Evolutionary conservation across 2,797 vertebrate genomes (phyloP), one percentile per base, ranked within the genome.

Genomic region (Pangasius djambal): DNA sequence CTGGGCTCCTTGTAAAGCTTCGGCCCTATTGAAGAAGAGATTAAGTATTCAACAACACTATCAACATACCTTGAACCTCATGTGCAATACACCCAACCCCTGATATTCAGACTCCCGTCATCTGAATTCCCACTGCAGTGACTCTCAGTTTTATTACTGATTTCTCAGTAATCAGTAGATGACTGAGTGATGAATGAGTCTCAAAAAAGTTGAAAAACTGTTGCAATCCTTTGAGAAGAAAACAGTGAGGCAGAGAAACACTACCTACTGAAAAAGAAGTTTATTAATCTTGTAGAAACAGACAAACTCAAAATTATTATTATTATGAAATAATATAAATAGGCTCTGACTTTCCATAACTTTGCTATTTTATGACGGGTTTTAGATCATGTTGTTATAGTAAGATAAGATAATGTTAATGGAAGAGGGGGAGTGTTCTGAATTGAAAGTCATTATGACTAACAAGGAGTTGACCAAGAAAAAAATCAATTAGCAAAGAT

Each of bases 1-100:
- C 98, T 99, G 22, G 98, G 98, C 94, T 99, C 98, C 93, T 98
- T 99, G 94, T 98, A 99, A 57, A 99, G 96, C 95, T 99, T 99
- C 92, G 98, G 98, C 94, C 98, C 98, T 99, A 82, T 31, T 70
- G 5, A 69, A 22, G 20, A 91, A 78, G 15, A 89, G 2, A 89
- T 12, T 16, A 40, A 44, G 52, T 61, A 75, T 55, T 72, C 6
- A 83, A 28, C 4, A 34, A 72, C 2, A 34, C 6, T 40, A 37
- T 63, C 28, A 63, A 15, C 8, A 82, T 25, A 6, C 34, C 55
- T 57, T 82, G 5, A 16, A 28, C 34, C 25, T 18, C 59, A 83
- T 83, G 5, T 83, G 13, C 37, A 78, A 52, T 52, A n/a, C 31
- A 10, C 37, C 6, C 0, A 61, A 63, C 1, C 34, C 34, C 34